Conservation (phyloP, 2,113 vertebrate species). For the Albula goreensis region DNA sequence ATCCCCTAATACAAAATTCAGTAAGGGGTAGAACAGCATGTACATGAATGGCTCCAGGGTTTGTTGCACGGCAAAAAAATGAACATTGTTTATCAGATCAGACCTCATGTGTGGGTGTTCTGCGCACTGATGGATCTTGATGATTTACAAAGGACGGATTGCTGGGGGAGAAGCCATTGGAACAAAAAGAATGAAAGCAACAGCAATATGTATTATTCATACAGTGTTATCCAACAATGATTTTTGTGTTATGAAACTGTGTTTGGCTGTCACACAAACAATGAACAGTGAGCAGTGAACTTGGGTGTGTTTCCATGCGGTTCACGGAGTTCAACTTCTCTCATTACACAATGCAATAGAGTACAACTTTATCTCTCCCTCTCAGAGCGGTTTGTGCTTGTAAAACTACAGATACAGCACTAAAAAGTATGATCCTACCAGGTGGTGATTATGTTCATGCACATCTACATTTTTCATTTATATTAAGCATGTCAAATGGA, state of each 20-base stretch:
- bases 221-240: slow-evolving; percentile 52
- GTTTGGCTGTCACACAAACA: slow-evolving; percentile 40
- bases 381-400: neutral
- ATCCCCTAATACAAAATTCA: neutral
- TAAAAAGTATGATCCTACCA: neutral
- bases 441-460: too few species aligned
- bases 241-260: slow-evolving; percentile 48
- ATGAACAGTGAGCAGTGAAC: slow-evolving; percentile 38
- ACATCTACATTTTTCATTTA: too few species aligned
- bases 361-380: neutral
- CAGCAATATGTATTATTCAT: slow-evolving; percentile 48
- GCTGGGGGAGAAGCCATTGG: slow-evolving; percentile 44
- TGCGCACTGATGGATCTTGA: slow-evolving; percentile 25
- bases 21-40: neutral
- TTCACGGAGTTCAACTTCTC: slow-evolving; percentile 37
- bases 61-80: slow-evolving; percentile 63
- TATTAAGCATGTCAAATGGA: too few species aligned
- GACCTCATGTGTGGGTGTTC: slow-evolving; percentile 35
- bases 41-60: slow-evolving; percentile 34
- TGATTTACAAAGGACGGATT: slow-evolving; percentile 49
- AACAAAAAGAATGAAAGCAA: slow-evolving; percentile 38
- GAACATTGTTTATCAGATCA: slow-evolving; percentile 44
- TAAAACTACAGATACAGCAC: neutral
- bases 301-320: slow-evolving; percentile 34
- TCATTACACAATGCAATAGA: neutral